Percentiles rank a stretch among this genome's conserved stretches.
These are phyloP conservation scores for Anorthoa munda DNA, from an alignment of 2,888 invertebrate species.

Conservation along the genomic window DNA sequence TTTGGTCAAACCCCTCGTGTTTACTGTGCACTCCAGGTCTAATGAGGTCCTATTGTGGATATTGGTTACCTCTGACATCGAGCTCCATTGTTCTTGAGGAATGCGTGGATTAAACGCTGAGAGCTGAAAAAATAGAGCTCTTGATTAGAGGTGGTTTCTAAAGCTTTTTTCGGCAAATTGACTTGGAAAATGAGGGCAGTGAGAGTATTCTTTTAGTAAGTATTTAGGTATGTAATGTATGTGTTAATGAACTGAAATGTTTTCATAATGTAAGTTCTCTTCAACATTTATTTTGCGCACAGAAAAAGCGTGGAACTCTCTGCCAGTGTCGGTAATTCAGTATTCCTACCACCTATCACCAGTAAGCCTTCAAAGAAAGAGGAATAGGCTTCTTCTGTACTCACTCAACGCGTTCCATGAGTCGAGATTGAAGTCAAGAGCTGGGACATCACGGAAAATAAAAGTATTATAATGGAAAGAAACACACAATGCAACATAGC, in stretches of 20 bases:
- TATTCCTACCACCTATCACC: not conserved
- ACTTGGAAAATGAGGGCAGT: not conserved
- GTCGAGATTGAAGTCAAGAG: too few relatives aligned
- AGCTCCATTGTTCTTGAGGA: conserved; percentile 57
- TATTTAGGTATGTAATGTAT: not conserved
- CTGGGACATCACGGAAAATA: too few relatives aligned
- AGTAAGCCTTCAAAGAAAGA: not conserved
- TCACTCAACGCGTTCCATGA: too few relatives aligned
- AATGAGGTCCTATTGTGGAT: conserved; percentile 83
- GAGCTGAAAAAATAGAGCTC: conserved; percentile 44
- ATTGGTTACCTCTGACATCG: conserved; percentile 67
- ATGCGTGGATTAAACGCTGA: conserved; percentile 42
- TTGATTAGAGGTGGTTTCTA: conserved; percentile 15
- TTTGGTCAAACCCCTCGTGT: conserved; percentile 84
- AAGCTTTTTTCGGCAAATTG: conserved; percentile 14
- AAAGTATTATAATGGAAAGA: too few relatives aligned
- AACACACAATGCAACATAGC: too few relatives aligned
- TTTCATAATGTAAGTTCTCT: not conserved
- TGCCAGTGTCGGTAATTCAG: not conserved
- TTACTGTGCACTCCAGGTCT: conserved; percentile 85
- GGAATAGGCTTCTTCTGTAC: not conserved
- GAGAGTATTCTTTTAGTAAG: not conserved
- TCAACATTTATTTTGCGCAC: too few relatives aligned
- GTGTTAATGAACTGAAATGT: not conserved
- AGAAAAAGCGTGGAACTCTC: not conserved